Percentiles rank a stretch among this genome's conserved stretches.
Evolutionary conservation across 2,888 invertebrate species (phyloP).

Genomic region (Thera obeliscata): DNA sequence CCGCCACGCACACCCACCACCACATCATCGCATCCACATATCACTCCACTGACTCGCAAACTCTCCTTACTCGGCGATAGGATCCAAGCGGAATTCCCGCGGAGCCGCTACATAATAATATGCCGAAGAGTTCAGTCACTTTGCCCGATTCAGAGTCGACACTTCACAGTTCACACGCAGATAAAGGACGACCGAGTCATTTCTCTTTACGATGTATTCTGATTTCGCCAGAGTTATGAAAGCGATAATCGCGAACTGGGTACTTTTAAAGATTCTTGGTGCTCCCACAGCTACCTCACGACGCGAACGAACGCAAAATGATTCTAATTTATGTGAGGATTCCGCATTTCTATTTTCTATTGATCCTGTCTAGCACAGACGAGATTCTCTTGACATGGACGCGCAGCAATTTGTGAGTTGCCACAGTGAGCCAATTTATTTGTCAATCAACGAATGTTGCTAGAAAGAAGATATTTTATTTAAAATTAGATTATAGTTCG

Average conservation of each 20-base stretch:
- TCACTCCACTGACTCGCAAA: conserved; percentile 59
- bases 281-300: conserved; percentile 40
- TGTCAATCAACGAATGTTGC: neutral
- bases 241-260: conserved; percentile 23
- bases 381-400: conserved; percentile 79
- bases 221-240: conserved; percentile 43
- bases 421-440: conserved; percentile 43
- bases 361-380: conserved; percentile 75
- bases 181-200: conserved; percentile 78
- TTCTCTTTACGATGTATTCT: conserved; percentile 68
- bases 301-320: conserved; percentile 51
- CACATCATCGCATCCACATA: conserved; percentile 80
- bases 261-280: conserved; percentile 32
- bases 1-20: conserved; percentile 71
- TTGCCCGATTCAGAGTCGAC: conserved; percentile 50
- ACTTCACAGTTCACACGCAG: conserved; percentile 73
- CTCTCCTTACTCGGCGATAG: conserved; percentile 42
- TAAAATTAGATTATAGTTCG: too few species aligned
- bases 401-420: conserved; percentile 74
- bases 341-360: conserved; percentile 77
- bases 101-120: conserved; percentile 71
- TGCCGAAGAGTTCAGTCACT: conserved; percentile 51
- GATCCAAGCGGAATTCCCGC: conserved; percentile 28
- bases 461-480: neutral
- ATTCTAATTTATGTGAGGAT: conserved; percentile 62